Evolutionary conservation across 2,113 vertebrate species (phyloP).

Genomic region (Chlamydotis undulata): DNA sequence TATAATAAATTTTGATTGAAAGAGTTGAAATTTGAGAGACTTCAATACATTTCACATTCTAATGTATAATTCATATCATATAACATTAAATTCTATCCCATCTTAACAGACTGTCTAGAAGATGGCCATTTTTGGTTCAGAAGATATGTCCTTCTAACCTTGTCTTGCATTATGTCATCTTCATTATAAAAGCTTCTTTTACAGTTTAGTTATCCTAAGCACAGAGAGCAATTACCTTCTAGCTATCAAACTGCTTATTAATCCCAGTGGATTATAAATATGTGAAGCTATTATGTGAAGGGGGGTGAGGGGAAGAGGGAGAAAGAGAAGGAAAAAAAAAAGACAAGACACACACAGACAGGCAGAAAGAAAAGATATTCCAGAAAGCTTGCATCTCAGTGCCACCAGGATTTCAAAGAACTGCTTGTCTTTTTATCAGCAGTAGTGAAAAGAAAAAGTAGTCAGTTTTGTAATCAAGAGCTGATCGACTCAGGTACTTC

Average conservation of each 20-base stretch:
- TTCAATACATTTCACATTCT: not conserved
- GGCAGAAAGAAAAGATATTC: not conserved
- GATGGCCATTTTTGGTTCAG: not conserved
- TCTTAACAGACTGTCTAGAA: not conserved
- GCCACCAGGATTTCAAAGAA: not conserved
- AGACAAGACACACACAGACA: not conserved
- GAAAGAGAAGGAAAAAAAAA: no score
- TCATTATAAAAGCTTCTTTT: not conserved
- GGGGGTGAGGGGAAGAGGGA: rapidly evolving
- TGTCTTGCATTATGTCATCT: not conserved
- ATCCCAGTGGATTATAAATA: not conserved
- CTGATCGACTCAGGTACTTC: not conserved
- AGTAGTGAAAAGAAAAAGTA: not conserved
- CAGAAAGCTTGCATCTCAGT: not conserved
- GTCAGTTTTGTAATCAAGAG: not conserved
- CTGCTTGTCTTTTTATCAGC: not conserved
- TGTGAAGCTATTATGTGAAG: not conserved
- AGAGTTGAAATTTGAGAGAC: not conserved
- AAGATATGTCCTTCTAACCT: not conserved
- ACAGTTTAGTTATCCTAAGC: not conserved
- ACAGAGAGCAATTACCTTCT: not conserved
- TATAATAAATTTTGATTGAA: not conserved
- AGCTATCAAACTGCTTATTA: not conserved
- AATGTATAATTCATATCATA: not conserved
- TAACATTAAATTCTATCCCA: not conserved